A percentile compares a stretch with the other conserved stretches of the same genome.
These are phyloP conservation scores for Zhuqinia jingwanae DNA, from an alignment of 2,888 invertebrate species.

Conservation along the genomic window DNA sequence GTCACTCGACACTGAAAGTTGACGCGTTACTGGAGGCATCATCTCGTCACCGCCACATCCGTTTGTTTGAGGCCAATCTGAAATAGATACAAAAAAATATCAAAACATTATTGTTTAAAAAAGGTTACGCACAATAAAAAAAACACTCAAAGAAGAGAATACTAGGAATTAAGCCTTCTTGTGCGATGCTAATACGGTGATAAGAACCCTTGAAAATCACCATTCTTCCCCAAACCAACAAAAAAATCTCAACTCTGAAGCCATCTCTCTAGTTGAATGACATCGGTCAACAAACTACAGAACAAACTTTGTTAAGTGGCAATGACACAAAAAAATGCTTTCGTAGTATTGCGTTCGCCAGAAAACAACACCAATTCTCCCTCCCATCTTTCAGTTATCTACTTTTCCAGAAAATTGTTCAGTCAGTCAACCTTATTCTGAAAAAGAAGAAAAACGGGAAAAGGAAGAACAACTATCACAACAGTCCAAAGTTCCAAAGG, in stretches of 20 bases:
- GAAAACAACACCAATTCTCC: not conserved
- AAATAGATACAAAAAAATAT: not conserved
- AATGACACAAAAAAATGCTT: slow-evolving; percentile 12
- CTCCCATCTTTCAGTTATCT: not conserved
- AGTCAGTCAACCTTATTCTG: slow-evolving; percentile 41
- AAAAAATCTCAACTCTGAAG: not conserved
- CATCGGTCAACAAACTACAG: slow-evolving; percentile 31
- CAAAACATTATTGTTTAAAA: not conserved
- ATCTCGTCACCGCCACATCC: slow-evolving; percentile 76
- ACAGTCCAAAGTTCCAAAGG: not conserved
- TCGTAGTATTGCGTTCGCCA: not conserved
- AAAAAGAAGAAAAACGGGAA: not conserved
- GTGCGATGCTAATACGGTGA: not conserved
- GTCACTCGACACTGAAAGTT: slow-evolving; percentile 95
- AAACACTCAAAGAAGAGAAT: not conserved
- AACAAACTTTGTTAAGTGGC: slow-evolving; percentile 31
- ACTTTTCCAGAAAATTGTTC: slow-evolving; percentile 35
- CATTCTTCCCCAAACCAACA: not conserved
- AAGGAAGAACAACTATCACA: not conserved
- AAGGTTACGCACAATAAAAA: not conserved
- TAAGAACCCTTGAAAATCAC: slow-evolving; percentile 3
- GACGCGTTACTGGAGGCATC: slow-evolving; percentile 86
- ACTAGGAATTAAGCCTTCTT: not conserved
- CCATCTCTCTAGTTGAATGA: not conserved
- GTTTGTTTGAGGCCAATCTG: slow-evolving; percentile 79